A percentile compares a stretch with the other conserved stretches of the same genome.
These are phyloP conservation scores for Panzeria rudis DNA, from an alignment of 2,888 invertebrate species.

Conservation along the genomic window DNA sequence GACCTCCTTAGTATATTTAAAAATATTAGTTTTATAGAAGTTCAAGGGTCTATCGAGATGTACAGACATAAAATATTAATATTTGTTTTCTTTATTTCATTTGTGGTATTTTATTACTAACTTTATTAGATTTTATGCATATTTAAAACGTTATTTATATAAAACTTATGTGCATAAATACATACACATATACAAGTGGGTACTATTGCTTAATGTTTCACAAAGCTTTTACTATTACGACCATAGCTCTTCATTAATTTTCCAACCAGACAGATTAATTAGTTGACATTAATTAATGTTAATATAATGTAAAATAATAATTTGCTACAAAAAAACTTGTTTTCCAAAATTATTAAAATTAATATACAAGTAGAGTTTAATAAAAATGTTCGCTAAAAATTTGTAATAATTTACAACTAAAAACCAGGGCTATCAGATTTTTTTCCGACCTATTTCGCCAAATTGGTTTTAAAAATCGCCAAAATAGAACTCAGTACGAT, in stretches of 20 bases:
- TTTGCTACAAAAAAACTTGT: not conserved
- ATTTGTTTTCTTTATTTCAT: not conserved
- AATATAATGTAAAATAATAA: not conserved
- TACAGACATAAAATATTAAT: not conserved
- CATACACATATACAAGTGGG: too few relatives aligned
- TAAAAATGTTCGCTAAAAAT: too few relatives aligned
- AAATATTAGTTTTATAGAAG: constrained; percentile 1
- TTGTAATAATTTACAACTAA: too few relatives aligned
- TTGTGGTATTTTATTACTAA: not conserved
- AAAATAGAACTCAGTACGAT: too few relatives aligned
- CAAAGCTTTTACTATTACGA: not conserved
- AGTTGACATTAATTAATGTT: constrained; percentile 11
- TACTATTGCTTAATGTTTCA: not conserved
- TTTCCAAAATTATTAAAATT: not conserved
- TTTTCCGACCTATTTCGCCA: too few relatives aligned
- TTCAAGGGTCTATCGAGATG: constrained; percentile 6
- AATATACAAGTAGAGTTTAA: too few relatives aligned
- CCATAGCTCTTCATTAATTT: constrained; percentile 37
- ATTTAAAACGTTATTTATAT: not conserved
- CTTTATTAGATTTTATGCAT: not conserved
- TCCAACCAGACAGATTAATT: constrained; percentile 47
- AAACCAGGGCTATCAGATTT: too few relatives aligned
- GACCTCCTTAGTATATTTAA: not conserved
- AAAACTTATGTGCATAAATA: too few relatives aligned
- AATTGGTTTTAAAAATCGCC: too few relatives aligned